These are phyloP conservation scores for Mesopsocus fuscifrons DNA, from an alignment of 2,888 invertebrate species.

Conservation along the genomic window DNA sequence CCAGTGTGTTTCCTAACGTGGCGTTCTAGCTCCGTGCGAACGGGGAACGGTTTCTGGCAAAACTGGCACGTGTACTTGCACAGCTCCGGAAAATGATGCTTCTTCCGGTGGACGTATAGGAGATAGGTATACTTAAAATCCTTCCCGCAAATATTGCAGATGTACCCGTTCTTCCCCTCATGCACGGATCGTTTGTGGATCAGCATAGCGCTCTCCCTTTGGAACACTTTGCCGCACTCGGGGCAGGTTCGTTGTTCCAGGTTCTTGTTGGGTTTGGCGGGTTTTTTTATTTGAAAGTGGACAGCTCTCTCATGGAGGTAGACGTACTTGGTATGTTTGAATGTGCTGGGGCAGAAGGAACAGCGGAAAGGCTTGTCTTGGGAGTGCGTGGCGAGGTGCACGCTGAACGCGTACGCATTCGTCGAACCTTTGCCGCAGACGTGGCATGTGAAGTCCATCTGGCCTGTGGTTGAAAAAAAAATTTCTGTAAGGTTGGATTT, in stretches of 20 bases:
- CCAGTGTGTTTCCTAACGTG: conserved; percentile 4
- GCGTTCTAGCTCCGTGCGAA: neutral
- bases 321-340: conserved; percentile 4
- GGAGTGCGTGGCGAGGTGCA: conserved; percentile 7
- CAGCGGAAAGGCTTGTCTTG: neutral
- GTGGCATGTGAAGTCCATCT: conserved; percentile 6
- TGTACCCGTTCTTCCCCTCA: conserved; percentile 4
- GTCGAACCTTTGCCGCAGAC: conserved; percentile 4
- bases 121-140: conserved; percentile 7
- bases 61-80: conserved; percentile 3
- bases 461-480: too few species aligned
- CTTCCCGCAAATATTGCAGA: conserved; percentile 4
- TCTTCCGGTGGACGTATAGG: conserved; percentile 6
- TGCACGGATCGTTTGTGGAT: conserved; percentile 6
- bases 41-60: conserved; percentile 8
- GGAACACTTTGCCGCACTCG: neutral
- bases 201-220: conserved; percentile 4
- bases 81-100: conserved; percentile 4
- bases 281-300: conserved; percentile 2
- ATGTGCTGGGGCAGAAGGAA: conserved; percentile 4
- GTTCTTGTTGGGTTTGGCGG: conserved; percentile 3
- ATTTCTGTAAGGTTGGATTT: too few species aligned
- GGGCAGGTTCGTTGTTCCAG: conserved; percentile 2
- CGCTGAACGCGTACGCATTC: conserved; percentile 5
- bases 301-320: conserved; percentile 6